Percentiles rank a stretch among this genome's conserved stretches.
These are phyloP conservation scores for Parauchenoglanis ngamensis DNA, from an alignment of 2,797 vertebrate species.

Conservation along the genomic window DNA sequence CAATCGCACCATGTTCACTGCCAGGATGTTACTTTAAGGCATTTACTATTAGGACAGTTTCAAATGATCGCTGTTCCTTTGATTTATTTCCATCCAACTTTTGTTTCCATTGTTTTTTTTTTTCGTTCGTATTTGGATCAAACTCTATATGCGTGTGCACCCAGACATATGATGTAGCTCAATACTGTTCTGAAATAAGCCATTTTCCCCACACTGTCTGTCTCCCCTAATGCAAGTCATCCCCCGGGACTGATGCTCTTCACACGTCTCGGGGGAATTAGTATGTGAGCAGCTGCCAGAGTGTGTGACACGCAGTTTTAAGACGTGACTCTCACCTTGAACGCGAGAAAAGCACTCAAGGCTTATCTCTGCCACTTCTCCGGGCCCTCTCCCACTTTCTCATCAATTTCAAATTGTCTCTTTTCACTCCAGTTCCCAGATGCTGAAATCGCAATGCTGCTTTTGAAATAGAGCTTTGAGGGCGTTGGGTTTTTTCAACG, in stretches of 20 bases:
- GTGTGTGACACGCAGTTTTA: conserved; percentile 55
- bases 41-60: background rate
- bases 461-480: conserved; percentile 33
- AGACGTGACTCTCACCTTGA: conserved; percentile 55
- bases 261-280: background rate
- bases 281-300: conserved; percentile 43
- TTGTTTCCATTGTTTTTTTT: background rate
- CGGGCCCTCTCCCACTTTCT: conserved; percentile 17
- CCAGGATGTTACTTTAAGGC: background rate
- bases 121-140: background rate
- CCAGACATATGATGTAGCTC: background rate
- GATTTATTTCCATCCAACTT: background rate
- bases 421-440: conserved; percentile 32
- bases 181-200: conserved; percentile 31
- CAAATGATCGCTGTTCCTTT: background rate
- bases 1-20: background rate
- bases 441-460: conserved; percentile 18
- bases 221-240: conserved; percentile 31
- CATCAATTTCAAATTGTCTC: conserved; percentile 44
- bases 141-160: background rate
- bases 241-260: conserved; percentile 23
- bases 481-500: background rate
- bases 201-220: conserved; percentile 28
- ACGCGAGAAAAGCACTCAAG: conserved; percentile 49
- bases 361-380: conserved; percentile 39